A percentile compares a stretch with the other conserved stretches of the same genome.
These are phyloP conservation scores for Brachionichthys hirsutus DNA, from an alignment of 2,113 vertebrate species.

Conservation along the genomic window DNA sequence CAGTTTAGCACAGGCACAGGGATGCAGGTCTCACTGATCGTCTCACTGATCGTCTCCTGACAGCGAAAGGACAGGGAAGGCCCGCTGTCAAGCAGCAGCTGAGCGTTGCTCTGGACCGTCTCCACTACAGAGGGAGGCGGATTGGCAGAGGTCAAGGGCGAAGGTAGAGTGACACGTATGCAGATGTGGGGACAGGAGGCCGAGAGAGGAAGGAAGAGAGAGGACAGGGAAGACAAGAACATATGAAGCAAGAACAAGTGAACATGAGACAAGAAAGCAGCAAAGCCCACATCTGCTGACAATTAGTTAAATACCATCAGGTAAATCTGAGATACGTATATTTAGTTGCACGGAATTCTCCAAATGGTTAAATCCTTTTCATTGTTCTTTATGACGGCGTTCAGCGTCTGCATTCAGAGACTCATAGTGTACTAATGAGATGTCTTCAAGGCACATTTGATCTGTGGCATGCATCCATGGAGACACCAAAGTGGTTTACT, in stretches of 20 bases:
- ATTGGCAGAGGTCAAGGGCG: constrained; percentile 24
- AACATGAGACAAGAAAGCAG: constrained; percentile 55
- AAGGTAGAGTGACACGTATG: constrained; percentile 33
- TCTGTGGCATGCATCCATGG: constrained; percentile 25
- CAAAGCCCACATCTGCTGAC: constrained; percentile 17
- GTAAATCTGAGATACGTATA: constrained; percentile 4
- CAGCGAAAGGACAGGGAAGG: constrained; percentile 84
- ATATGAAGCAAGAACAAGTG: constrained; percentile 68
- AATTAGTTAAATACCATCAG: neutral
- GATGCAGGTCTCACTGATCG: constrained; percentile 96
- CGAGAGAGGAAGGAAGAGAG: constrained; percentile 59
- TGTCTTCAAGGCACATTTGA: constrained; percentile 11
- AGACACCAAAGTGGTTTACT: constrained; percentile 25
- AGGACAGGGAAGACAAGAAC: constrained; percentile 79
- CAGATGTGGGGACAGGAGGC: constrained; percentile 50
- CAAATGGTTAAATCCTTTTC: neutral
- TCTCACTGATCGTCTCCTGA: constrained; percentile 93
- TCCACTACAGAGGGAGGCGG: constrained; percentile 84
- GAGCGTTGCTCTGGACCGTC: constrained; percentile 93
- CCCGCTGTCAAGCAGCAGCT: constrained; percentile 90
- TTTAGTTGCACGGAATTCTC: neutral
- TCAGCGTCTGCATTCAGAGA: constrained; percentile 20
- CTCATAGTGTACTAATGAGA: neutral
- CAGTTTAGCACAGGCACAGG: constrained; percentile 91
- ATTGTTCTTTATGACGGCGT: constrained; percentile 27